These are phyloP conservation scores for Sciurus vulgaris DNA, from an alignment of 2,797 vertebrate species.

Conservation along the genomic window DNA sequence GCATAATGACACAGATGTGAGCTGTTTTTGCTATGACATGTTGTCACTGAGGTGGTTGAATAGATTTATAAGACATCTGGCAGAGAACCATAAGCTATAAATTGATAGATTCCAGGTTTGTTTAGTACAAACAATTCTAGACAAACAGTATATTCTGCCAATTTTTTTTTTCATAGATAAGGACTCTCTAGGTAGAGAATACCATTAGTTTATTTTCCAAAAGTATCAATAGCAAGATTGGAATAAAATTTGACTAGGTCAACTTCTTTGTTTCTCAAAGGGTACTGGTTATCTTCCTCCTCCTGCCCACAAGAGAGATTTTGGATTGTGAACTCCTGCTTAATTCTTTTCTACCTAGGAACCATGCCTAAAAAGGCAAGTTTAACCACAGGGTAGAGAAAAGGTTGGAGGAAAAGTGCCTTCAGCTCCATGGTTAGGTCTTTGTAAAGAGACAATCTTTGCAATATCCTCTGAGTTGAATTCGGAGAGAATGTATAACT, in stretches of 20 bases:
- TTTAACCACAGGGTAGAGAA: background rate
- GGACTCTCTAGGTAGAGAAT: background rate
- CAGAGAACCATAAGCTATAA: background rate
- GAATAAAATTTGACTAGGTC: background rate
- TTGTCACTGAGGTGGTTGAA: constrained; percentile 1
- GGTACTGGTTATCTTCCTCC: background rate
- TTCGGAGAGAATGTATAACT: background rate
- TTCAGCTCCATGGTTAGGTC: background rate
- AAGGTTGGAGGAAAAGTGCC: background rate
- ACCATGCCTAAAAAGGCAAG: background rate
- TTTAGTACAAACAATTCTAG: background rate
- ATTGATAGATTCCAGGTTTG: background rate
- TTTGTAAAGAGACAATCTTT: background rate
- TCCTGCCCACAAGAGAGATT: background rate
- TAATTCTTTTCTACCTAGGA: background rate
- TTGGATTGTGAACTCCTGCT: background rate
- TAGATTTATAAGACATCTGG: background rate
- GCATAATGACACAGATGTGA: background rate
- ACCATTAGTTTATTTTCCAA: background rate
- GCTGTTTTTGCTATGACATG: background rate
- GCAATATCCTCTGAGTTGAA: background rate
- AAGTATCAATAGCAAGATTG: background rate
- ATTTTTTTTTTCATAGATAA: background rate
- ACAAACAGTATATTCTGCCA: background rate
- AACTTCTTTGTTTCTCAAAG: background rate